Evolutionary conservation across 2,113 vertebrate species (phyloP).

Genomic region (Apodemus speciosus): DNA sequence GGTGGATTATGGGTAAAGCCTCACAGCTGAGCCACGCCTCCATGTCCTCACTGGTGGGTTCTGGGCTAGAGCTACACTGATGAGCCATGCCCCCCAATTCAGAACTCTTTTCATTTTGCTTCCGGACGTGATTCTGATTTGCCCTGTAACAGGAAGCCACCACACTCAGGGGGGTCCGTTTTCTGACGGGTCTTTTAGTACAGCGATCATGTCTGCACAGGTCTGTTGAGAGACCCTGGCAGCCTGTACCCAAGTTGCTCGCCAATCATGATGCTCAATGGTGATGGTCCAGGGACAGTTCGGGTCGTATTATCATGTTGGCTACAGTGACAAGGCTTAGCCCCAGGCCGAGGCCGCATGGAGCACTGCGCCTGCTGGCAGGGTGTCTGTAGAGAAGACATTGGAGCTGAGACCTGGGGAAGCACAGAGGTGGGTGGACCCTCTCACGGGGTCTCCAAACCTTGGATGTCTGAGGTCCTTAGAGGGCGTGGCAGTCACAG

Average conservation of each 20-base stretch:
- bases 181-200: background rate
- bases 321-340: background rate
- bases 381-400: accelerated
- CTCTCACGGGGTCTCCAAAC: background rate
- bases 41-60: background rate
- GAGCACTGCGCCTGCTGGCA: background rate
- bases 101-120: background rate
- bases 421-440: background rate
- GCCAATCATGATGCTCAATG: background rate
- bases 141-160: accelerated
- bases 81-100: background rate
- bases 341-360: background rate
- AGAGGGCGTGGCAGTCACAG: accelerated
- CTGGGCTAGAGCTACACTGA: too few species aligned
- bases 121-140: background rate
- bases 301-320: accelerated
- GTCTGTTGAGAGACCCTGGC: background rate
- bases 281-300: accelerated
- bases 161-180: accelerated
- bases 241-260: background rate
- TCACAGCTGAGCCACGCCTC: background rate
- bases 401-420: accelerated
- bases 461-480: background rate
- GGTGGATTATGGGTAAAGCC: background rate
- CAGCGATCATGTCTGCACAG: accelerated